Conservation (phyloP, 2,888 invertebrate genomes). For the Trypoxylon attenuatum region DNA sequence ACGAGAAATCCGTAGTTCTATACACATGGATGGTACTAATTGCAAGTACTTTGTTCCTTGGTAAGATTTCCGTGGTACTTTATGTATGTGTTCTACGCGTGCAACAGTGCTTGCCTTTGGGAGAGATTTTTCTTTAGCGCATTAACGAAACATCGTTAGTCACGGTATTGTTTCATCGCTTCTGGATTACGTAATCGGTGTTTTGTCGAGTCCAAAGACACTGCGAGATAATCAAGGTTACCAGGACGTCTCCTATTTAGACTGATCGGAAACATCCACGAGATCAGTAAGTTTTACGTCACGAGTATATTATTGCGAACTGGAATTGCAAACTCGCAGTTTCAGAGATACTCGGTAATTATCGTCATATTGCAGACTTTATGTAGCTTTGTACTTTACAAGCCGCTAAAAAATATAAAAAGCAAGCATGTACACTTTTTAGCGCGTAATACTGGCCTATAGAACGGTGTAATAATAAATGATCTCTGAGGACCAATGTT, state of each 20-base stretch:
- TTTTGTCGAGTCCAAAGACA: conserved; percentile 10
- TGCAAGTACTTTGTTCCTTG: neutral
- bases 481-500: too few relatives aligned
- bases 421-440: neutral
- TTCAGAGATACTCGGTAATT: conserved; percentile 11
- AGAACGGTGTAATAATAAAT: too few relatives aligned
- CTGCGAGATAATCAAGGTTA: conserved; percentile 24
- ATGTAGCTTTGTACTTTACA: conserved; percentile 19
- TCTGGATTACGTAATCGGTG: conserved; percentile 23
- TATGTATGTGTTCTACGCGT: neutral
- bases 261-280: neutral
- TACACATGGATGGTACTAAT: too few relatives aligned
- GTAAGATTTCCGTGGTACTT: neutral
- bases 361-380: conserved; percentile 18
- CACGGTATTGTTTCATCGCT: conserved; percentile 7
- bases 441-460: too few relatives aligned
- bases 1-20: too few relatives aligned
- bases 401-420: neutral
- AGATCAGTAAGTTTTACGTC: conserved; percentile 17
- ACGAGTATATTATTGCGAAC: neutral
- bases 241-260: conserved; percentile 4
- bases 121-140: neutral
- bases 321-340: neutral
- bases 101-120: neutral
- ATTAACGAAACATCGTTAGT: conserved; percentile 18